Base-by-base conservation (phyloP, 2,888 invertebrate genomes). In the Melangyna quadrimaculata region DNA sequence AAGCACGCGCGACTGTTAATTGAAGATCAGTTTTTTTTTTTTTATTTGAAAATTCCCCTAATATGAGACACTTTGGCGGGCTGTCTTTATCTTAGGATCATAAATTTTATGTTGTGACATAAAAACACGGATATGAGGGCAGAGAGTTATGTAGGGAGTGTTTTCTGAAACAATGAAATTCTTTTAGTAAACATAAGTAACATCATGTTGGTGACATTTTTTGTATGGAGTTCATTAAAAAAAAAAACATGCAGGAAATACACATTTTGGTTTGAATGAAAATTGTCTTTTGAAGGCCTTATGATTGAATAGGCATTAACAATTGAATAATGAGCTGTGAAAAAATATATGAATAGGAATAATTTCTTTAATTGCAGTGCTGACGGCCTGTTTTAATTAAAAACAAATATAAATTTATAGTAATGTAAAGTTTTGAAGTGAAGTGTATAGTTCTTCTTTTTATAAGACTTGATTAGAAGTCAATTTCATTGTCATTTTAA, bases 1-100 rank as follows among this genome's bases (percentile, higher is more conserved):
- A 83, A 83, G 83, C 84, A 84, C 84, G 84, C 67, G 84, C 84
- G 74, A 69, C 53, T 80, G 74, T 84, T 84, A 84, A 84, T 84
- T 80, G 80, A 75, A 84, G 80, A 35, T 22, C 53, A 37, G 71
- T 74, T 83, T 79, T 59, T 63, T 72, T 43, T 35, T 57, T 55
- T 9, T 17, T 9, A n/a, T 29, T 19, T 32, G 19, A 43, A 29
- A 45, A 37, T 53, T 22, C 63, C 69, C 78, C 45, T 70, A 57
- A 55, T 69, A 37, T 45, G 78, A 63, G 48, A 78, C 73, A 57
- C 79, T 79, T 65, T 59, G 70, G 70, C 74, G 83, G 79, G 70
- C 40, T 32, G 24, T 48, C 78, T 83, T 78, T 74, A 73, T 63
- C 53, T 48, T 32, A 37, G 48, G 70, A 29, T 69, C 69, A 75